These are phyloP conservation scores for Coilia nasus DNA, from an alignment of 2,797 vertebrate species.

Conservation along the genomic window DNA sequence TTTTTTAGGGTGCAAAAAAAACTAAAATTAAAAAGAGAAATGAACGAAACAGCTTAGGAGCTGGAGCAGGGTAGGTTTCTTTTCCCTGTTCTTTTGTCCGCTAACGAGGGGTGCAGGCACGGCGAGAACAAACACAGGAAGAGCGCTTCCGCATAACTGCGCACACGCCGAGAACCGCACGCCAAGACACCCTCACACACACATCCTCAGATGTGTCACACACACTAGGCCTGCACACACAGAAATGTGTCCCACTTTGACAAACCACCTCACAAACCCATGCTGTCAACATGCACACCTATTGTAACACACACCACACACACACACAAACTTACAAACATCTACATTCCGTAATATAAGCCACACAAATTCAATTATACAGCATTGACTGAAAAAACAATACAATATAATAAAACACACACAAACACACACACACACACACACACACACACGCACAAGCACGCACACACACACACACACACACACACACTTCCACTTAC, in stretches of 20 bases:
- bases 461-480: not conserved
- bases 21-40: slow-evolving; percentile 26
- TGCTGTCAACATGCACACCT: not conserved
- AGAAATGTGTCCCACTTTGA: not conserved
- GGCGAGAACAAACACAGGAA: slow-evolving; percentile 62
- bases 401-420: not conserved
- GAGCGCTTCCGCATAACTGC: slow-evolving; percentile 55
- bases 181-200: not conserved
- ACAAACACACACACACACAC: slow-evolving; percentile 23
- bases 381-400: too few relatives aligned
- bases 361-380: too few relatives aligned
- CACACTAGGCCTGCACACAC: slow-evolving; percentile 17
- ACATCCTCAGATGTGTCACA: slow-evolving; percentile 4
- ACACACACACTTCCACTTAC: not conserved
- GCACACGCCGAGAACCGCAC: too few relatives aligned
- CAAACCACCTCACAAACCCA: slow-evolving; percentile 1
- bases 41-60: slow-evolving; percentile 31
- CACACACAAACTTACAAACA: not conserved
- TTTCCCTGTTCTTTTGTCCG: slow-evolving; percentile 26
- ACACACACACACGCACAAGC: not conserved
- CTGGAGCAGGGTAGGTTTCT: slow-evolving; percentile 24
- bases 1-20: not conserved
- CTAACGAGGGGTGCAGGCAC: slow-evolving; percentile 43
- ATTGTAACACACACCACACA: not conserved
- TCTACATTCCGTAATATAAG: not conserved